Evolutionary conservation across 2,113 vertebrate species (phyloP).

Genomic region (Leptobrachium ailaonicum): DNA sequence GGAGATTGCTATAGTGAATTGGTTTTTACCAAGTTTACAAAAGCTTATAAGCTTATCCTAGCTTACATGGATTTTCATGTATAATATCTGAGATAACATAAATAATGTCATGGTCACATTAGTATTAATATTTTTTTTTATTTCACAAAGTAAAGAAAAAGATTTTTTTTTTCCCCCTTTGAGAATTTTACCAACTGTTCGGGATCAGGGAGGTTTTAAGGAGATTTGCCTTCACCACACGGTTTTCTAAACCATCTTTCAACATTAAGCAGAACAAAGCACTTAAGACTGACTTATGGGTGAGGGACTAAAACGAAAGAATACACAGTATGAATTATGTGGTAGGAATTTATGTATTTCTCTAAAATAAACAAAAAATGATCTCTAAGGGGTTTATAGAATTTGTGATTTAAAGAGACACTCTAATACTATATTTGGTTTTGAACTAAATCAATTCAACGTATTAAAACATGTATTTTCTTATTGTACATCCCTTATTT

Average conservation of each 20-base stretch:
- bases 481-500: no score
- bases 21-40: conserved; percentile 50
- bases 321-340: conserved; percentile 8
- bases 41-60: conserved; percentile 51
- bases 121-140: conserved; percentile 46
- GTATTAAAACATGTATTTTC: no score
- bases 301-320: not conserved
- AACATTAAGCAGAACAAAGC: conserved; percentile 48
- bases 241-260: conserved; percentile 46
- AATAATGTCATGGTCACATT: conserved; percentile 51
- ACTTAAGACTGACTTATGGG: conserved; percentile 46
- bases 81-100: conserved; percentile 45
- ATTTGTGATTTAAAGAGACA: no score
- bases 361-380: not conserved
- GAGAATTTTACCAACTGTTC: conserved; percentile 35
- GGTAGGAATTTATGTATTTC: conserved; percentile 1
- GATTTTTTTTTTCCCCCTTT: conserved; percentile 46
- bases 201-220: conserved; percentile 20
- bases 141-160: conserved; percentile 26
- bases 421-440: no score
- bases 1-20: conserved; percentile 45
- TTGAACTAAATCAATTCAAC: no score
- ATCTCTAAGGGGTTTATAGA: not conserved
- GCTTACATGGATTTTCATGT: conserved; percentile 47
- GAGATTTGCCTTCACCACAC: conserved; percentile 48